Conservation (phyloP, 2,113 vertebrate species). For the Blennius ocellaris region DNA sequence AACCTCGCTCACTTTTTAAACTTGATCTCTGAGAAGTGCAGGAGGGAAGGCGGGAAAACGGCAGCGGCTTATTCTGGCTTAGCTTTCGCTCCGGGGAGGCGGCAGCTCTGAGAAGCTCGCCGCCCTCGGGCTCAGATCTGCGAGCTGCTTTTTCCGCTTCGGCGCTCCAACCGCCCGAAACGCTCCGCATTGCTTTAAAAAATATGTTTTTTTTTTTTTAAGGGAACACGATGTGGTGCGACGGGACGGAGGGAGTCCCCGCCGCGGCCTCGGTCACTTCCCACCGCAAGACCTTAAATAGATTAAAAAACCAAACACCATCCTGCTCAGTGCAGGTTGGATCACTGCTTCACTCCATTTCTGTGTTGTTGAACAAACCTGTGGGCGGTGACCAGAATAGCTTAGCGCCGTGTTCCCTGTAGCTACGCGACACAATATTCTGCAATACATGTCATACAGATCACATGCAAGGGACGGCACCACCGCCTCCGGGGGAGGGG, state of each 20-base stretch:
- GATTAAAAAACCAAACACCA: background rate
- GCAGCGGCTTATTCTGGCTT: slow-evolving; percentile 77
- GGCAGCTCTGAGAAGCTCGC: slow-evolving; percentile 68
- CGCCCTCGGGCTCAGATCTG: slow-evolving; percentile 77
- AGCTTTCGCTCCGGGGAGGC: slow-evolving; percentile 72
- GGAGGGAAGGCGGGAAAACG: slow-evolving; percentile 71
- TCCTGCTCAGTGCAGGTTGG: background rate
- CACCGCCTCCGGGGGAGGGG: too few relatives aligned
- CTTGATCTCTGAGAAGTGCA: slow-evolving; percentile 69
- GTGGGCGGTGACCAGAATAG: slow-evolving; percentile 10
- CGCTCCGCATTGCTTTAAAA: slow-evolving; percentile 37
- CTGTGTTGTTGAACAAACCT: slow-evolving; percentile 1
- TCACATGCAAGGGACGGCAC: too few relatives aligned
- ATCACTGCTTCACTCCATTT: background rate
- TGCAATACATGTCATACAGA: too few relatives aligned
- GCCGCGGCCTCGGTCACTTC: slow-evolving; percentile 13
- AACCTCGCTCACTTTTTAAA: slow-evolving; percentile 68
- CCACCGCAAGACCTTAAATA: background rate
- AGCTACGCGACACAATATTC: background rate
- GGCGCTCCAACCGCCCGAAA: slow-evolving; percentile 68
- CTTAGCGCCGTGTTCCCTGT: background rate
- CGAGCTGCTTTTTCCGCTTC: slow-evolving; percentile 63
- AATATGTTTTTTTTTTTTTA: slow-evolving; percentile 49
- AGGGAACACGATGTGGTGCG: slow-evolving; percentile 52
- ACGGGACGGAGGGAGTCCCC: slow-evolving; percentile 55